Evolutionary conservation across 2,888 invertebrate species (phyloP), one percentile per base, ranked within the genome.

Genomic region (Endotricha flammealis): DNA sequence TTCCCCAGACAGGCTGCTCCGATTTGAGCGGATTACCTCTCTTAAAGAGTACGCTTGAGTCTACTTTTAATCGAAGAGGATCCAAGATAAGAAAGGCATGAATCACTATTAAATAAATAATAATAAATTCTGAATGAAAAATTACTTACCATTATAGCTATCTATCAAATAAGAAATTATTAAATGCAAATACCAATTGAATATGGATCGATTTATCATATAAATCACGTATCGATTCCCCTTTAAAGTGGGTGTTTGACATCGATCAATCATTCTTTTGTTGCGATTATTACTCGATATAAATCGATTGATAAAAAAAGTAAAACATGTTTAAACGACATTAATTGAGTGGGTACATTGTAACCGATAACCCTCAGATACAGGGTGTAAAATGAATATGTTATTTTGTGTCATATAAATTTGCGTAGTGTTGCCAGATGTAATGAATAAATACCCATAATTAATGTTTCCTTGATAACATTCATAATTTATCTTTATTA

Each of bases 311-410:
- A 7, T 33, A 68, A 64, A 64, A 65, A 54, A 51, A 53, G 50
- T n/a, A 59, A 55, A 57, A 57, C 48, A 51, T 50, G 48, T 57
- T 46, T 45, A 54, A 58, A 46, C 64, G 70, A 72, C 70, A 65
- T 54, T 73, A 70, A 75, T 73, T 62, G 73, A 64, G 57, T 58
- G 53, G 51, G 49, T 50, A 62, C 64, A 63, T 61, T 59, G 62
- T 53, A 49, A 52, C 53, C 42, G 55, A 57, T 53, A 48, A 47
- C 48, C 49, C 47, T n/a, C 41, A 10, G 22, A 23, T 32, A 32
- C 36, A 37, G 44, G 37, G 37, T 48, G 50, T 53, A 42, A 46
- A 48, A 57, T 53, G 46, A 60, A 51, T 50, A 53, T 52, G 50
- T 59, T 50, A 44, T 40, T 34, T n/a, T 33, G 32, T 41, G 44